Conservation (phyloP, 2,888 invertebrate species). For the Epinotia nisella region DNA sequence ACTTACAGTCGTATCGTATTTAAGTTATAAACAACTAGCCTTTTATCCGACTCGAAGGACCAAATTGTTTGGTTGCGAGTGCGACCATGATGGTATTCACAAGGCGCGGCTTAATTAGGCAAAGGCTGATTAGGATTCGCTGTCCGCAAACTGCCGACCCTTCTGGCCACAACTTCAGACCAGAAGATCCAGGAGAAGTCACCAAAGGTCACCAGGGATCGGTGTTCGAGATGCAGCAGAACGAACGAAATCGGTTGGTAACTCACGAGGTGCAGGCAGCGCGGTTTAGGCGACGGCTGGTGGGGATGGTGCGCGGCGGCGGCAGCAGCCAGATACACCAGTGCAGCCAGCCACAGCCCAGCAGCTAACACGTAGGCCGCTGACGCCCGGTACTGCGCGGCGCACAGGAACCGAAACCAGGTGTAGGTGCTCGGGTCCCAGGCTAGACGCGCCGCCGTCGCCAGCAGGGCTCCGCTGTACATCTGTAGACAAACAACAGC, state of each 20-base stretch:
- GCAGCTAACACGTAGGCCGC: slow-evolving; percentile 75
- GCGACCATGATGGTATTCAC: too few species aligned
- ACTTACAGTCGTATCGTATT: too few species aligned
- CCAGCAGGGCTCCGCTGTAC: slow-evolving; percentile 81
- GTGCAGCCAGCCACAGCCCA: slow-evolving; percentile 76
- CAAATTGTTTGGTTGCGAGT: too few species aligned
- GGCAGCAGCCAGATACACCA: slow-evolving; percentile 72
- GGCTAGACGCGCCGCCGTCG: slow-evolving; percentile 80
- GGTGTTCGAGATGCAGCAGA: too few species aligned
- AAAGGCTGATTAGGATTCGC: too few species aligned
- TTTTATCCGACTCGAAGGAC: too few species aligned
- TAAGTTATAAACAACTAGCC: too few species aligned
- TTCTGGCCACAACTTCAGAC: too few species aligned
- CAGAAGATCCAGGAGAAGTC: too few species aligned
- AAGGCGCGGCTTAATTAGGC: too few species aligned
- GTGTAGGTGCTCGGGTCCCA: slow-evolving; percentile 82
- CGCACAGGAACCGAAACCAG: slow-evolving; percentile 81
- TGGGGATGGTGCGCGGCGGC: slow-evolving; percentile 53
- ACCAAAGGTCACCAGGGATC: too few species aligned
- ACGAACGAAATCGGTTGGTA: slow-evolving; percentile 24
- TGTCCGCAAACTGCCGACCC: too few species aligned
- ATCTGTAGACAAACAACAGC: slow-evolving; percentile 60
- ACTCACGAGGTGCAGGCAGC: slow-evolving; percentile 61
- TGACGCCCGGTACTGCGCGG: slow-evolving; percentile 78
- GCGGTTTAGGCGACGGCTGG: slow-evolving; percentile 42